Conservation (phyloP, 2,888 invertebrate genomes). For the Sarcophaga caerulescens region DNA sequence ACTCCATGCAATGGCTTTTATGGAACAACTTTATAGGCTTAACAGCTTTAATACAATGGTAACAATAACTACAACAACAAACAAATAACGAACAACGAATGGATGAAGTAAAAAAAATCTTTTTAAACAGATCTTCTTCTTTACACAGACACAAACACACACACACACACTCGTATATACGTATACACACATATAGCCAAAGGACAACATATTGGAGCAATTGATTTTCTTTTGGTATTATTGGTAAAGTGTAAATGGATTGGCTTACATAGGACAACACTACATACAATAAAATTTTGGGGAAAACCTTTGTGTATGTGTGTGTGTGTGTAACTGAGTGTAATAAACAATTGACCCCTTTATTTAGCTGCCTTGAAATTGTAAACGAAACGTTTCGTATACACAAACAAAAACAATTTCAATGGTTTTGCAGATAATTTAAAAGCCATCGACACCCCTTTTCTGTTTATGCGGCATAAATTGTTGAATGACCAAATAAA, state of each 20-base stretch:
- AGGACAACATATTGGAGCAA: constrained; percentile 56
- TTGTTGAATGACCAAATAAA: constrained; percentile 79
- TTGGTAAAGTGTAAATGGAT: neutral
- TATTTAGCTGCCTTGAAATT: constrained; percentile 25
- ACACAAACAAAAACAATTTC: constrained; percentile 71
- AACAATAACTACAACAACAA: constrained; percentile 42
- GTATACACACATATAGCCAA: constrained; percentile 17
- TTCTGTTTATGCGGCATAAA: constrained; percentile 74
- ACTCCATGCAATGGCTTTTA: constrained; percentile 56
- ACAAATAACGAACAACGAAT: constrained; percentile 6
- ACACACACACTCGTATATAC: too few relatives aligned
- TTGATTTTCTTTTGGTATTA: constrained; percentile 38
- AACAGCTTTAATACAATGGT: constrained; percentile 50
- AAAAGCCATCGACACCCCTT: constrained; percentile 78
- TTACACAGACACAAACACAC: neutral
- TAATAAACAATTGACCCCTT: constrained; percentile 43
- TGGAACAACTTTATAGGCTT: constrained; percentile 51
- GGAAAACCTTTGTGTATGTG: neutral
- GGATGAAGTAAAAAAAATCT: constrained; percentile 41
- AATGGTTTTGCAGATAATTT: constrained; percentile 70
- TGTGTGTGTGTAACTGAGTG: neutral
- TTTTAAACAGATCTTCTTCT: constrained; percentile 51
- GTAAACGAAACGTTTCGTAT: constrained; percentile 10
- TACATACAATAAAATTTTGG: neutral
- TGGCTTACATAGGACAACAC: neutral